Conservation (phyloP, 2,797 vertebrate species). For the Zenarchopterus dispar region DNA sequence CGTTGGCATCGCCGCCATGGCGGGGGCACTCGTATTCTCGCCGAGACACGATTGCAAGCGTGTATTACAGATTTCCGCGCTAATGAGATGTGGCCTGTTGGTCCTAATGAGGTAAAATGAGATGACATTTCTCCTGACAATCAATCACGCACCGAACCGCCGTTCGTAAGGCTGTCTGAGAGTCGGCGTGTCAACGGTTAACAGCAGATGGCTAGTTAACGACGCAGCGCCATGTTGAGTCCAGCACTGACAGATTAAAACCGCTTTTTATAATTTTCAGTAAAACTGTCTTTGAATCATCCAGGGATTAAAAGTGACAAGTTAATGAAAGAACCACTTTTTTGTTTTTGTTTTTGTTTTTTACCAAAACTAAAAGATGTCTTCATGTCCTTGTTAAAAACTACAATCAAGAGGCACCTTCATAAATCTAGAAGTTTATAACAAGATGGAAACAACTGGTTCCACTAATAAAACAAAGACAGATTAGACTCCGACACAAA, state of each 20-base stretch:
- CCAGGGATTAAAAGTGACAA: background rate
- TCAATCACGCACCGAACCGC: constrained; percentile 62
- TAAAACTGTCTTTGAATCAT: background rate
- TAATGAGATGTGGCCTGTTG: constrained; percentile 61
- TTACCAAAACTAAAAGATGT: background rate
- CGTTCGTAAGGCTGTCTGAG: constrained; percentile 38
- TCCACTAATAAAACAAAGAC: no score
- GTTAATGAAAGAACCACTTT: no score
- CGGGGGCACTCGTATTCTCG: constrained; percentile 26
- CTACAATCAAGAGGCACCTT: no score
- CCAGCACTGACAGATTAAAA: constrained; percentile 10
- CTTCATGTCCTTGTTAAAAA: no score
- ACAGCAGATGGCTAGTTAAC: constrained; percentile 47
- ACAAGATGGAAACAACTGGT: no score
- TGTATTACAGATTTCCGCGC: constrained; percentile 49
- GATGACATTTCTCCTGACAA: constrained; percentile 64
- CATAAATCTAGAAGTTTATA: no score
- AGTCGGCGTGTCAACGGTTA: constrained; percentile 25
- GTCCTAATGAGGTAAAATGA: constrained; percentile 62
- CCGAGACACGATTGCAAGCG: constrained; percentile 15
- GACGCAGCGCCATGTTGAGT: constrained; percentile 26
- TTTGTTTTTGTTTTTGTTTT: no score
- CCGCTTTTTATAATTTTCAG: background rate
- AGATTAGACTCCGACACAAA: no score
- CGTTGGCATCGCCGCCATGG: constrained; percentile 22